phyloP scores from a whole-genome alignment of 2,888 invertebrate species.

The Prosopocoilus inquinatus region DNA sequence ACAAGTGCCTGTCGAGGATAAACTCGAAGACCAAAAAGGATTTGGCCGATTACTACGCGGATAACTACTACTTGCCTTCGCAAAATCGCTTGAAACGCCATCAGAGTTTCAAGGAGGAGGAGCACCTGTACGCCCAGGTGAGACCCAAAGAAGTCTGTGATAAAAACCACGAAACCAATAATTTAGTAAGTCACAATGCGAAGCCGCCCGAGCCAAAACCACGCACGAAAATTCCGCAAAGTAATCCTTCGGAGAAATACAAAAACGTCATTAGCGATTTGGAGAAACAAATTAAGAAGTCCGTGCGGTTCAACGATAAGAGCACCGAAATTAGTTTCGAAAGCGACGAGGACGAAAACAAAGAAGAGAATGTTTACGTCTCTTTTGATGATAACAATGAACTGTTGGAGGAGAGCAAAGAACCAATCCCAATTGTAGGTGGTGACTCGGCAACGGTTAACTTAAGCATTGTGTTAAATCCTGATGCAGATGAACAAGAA shows the following conservation, averaged over 20 bases:
- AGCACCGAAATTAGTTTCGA: conserved; percentile 34
- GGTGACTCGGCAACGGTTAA: too few relatives aligned
- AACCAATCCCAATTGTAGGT: too few relatives aligned
- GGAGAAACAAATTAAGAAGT: conserved; percentile 44
- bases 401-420: too few relatives aligned
- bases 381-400: too few relatives aligned
- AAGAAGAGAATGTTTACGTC: not conserved
- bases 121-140: conserved; percentile 14
- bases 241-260: conserved; percentile 29
- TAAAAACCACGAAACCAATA: conserved; percentile 2
- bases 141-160: conserved; percentile 13
- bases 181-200: not conserved
- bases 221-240: conserved; percentile 35
- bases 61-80: conserved; percentile 38
- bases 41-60: conserved; percentile 27
- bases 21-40: conserved; percentile 39
- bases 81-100: conserved; percentile 24
- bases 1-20: conserved; percentile 44
- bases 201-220: conserved; percentile 39
- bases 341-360: conserved; percentile 15
- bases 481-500: too few relatives aligned
- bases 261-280: conserved; percentile 39
- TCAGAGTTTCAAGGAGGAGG: conserved; percentile 24
- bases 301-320: conserved; percentile 45
- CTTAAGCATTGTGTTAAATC: too few relatives aligned